Conservation (phyloP, 2,113 vertebrate genomes). For the Anguilla japonica region DNA sequence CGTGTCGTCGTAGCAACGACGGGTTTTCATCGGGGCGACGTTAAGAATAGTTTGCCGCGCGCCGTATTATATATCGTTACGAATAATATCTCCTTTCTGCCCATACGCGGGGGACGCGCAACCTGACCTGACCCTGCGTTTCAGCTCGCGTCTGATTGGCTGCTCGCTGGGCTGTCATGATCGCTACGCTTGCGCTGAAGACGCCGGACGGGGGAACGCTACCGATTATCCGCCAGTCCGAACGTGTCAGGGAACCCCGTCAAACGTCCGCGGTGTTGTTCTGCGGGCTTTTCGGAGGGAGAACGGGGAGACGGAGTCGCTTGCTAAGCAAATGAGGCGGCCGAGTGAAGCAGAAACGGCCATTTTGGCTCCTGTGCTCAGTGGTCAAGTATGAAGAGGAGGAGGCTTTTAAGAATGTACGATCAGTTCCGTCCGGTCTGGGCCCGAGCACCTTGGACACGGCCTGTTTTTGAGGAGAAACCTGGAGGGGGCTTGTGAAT, state of each 20-base stretch:
- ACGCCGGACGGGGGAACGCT: neutral
- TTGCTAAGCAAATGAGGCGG: neutral
- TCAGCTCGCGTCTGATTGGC: neutral
- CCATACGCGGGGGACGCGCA: neutral
- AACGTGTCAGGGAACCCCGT: slow-evolving; percentile 6
- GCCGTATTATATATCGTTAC: neutral
- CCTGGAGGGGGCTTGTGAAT: neutral
- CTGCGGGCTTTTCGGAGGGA: neutral
- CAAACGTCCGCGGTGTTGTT: neutral
- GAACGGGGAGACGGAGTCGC: neutral
- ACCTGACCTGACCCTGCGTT: neutral
- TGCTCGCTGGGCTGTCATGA: neutral
- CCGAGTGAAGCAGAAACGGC: neutral
- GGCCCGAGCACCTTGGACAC: neutral
- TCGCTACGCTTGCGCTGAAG: neutral
- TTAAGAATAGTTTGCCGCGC: neutral
- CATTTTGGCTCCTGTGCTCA: neutral
- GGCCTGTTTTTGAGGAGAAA: neutral
- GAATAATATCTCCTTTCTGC: neutral
- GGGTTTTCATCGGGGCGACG: neutral
- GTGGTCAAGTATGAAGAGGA: neutral
- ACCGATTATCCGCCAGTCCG: neutral
- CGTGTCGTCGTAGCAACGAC: neutral
- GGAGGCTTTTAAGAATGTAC: neutral
- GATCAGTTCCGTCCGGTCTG: neutral